Conservation (phyloP, 2,797 vertebrate species). For the Muscicapa comitata region DNA sequence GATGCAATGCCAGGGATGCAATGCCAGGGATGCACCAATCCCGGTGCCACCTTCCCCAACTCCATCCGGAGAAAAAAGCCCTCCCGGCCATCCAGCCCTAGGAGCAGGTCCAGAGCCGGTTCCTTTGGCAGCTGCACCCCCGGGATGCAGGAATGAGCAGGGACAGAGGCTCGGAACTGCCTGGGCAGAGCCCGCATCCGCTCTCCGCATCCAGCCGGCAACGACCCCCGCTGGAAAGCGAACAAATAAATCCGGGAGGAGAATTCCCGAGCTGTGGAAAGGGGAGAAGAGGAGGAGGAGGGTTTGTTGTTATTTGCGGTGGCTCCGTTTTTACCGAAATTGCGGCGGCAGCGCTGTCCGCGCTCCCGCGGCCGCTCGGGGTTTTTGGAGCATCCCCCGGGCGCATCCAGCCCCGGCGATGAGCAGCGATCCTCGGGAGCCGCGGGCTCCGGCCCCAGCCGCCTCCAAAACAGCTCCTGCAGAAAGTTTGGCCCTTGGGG, state of each 20-base stretch:
- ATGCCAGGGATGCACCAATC: not conserved
- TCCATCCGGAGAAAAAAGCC: not conserved
- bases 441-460: not conserved
- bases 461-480: not conserved
- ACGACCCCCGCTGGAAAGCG: not conserved
- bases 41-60: rapidly evolving
- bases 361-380: not conserved
- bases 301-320: not conserved
- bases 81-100: rapidly evolving
- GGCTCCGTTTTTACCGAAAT: not conserved
- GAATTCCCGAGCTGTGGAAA: not conserved
- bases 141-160: rapidly evolving
- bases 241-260: not conserved
- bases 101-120: rapidly evolving
- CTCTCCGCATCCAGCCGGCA: not conserved
- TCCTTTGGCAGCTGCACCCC: not conserved
- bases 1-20: too few relatives aligned
- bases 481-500: not conserved
- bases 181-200: not conserved
- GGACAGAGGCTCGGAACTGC: not conserved
- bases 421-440: not conserved
- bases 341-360: not conserved
- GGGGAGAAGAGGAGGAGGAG: not conserved
- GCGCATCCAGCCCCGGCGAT: not conserved
- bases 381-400: not conserved